Evolutionary conservation across 2,888 invertebrate genomes (phyloP).

Genomic region (Coremacera marginata): DNA sequence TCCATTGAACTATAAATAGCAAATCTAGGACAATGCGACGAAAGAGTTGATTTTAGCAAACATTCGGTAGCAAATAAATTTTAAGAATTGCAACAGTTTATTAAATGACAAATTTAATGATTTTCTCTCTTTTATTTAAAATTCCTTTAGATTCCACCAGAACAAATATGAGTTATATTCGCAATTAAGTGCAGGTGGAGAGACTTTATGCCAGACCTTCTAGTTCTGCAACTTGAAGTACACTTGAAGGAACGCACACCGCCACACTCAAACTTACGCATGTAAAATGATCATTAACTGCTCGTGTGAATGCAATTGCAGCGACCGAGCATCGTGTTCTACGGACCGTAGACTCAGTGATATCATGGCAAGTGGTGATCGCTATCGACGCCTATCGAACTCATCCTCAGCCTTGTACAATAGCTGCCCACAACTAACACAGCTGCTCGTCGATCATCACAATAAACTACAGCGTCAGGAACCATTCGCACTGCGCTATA

Average conservation of each 20-base stretch:
- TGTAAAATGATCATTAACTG: constrained; percentile 65
- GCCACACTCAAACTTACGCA: constrained; percentile 23
- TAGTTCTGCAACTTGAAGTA: not conserved
- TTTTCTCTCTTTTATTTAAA: no score
- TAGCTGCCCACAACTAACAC: constrained; percentile 65
- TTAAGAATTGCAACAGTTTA: no score
- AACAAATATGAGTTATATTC: no score
- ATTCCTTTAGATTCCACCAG: no score
- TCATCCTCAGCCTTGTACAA: constrained; percentile 64
- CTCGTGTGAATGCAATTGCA: constrained; percentile 67
- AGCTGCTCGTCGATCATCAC: constrained; percentile 34
- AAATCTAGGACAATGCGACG: no score
- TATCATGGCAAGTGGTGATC: constrained; percentile 62
- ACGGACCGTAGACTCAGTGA: constrained; percentile 52
- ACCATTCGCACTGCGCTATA: constrained; percentile 41
- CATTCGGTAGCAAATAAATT: no score
- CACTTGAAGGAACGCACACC: not conserved
- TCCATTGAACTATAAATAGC: no score
- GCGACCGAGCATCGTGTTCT: constrained; percentile 56
- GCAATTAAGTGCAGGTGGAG: no score
- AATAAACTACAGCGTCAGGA: constrained; percentile 37
- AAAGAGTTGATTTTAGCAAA: no score
- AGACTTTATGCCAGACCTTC: no score
- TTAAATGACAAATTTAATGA: no score
- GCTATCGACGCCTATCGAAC: constrained; percentile 59